Evolutionary conservation across 2,797 vertebrate genomes (phyloP).

Genomic region (Micromesistius poutassou): DNA sequence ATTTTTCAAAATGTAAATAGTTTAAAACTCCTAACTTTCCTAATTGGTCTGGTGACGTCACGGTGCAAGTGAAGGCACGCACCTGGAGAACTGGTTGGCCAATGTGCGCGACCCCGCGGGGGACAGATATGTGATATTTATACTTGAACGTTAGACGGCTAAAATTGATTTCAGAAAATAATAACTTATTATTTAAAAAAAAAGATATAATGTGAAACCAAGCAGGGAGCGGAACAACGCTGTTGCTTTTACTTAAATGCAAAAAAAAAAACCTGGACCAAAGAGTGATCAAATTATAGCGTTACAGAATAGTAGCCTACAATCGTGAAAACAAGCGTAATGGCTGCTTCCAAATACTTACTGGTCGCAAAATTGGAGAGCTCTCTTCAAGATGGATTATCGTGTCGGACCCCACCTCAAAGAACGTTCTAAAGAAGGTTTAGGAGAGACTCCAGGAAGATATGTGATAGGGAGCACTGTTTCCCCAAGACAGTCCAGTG

Average conservation of each 20-base stretch:
- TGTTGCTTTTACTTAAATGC: slow-evolving; percentile 8
- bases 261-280: background rate
- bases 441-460: slow-evolving; percentile 52
- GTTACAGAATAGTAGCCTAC: slow-evolving; percentile 25
- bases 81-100: no score
- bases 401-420: slow-evolving; percentile 85
- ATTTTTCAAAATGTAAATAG: no score
- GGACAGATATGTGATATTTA: no score
- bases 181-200: no score
- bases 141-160: no score
- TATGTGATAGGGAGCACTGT: fast-evolving
- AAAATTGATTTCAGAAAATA: no score
- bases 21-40: no score
- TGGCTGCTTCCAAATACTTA: slow-evolving; percentile 47
- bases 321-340: slow-evolving; percentile 15
- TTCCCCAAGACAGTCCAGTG: slow-evolving; percentile 42
- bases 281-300: fast-evolving
- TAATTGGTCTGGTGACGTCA: no score
- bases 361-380: slow-evolving; percentile 68
- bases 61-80: no score
- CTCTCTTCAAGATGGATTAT: slow-evolving; percentile 81
- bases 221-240: slow-evolving; percentile 23
- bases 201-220: slow-evolving; percentile 23
- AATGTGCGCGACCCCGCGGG: no score
- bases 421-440: slow-evolving; percentile 88